Percentiles rank a stretch among this genome's conserved stretches.
Evolutionary conservation across 1,140 invertebrate genomes (phyloP).

Genomic region (Aphaenogaster rudis): DNA sequence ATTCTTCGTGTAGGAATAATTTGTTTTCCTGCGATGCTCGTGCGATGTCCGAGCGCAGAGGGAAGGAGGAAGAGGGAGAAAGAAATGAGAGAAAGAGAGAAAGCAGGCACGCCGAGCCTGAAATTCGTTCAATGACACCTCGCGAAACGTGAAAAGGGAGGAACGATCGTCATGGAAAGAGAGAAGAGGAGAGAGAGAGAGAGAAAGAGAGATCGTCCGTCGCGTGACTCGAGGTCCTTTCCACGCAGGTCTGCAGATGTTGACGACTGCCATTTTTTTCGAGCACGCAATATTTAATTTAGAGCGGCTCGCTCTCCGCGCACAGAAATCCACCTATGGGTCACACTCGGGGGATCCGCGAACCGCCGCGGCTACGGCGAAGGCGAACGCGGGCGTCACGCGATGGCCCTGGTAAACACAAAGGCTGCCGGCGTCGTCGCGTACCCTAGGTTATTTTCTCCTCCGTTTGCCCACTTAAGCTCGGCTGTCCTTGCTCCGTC

Average conservation of each 20-base stretch:
- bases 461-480: slow-evolving; percentile 60
- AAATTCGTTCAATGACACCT: slow-evolving; percentile 53
- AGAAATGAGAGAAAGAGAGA: neutral
- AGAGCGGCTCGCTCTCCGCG: slow-evolving; percentile 48
- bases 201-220: slow-evolving; percentile 29
- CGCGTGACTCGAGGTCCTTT: slow-evolving; percentile 73
- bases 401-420: slow-evolving; percentile 58
- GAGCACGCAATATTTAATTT: slow-evolving; percentile 65
- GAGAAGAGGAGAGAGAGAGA: neutral
- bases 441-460: slow-evolving; percentile 64
- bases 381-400: slow-evolving; percentile 50
- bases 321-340: slow-evolving; percentile 42
- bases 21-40: slow-evolving; percentile 35
- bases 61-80: neutral
- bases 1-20: slow-evolving; percentile 30
- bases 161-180: neutral
- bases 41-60: neutral
- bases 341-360: slow-evolving; percentile 59
- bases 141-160: slow-evolving; percentile 44
- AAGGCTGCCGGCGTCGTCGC: slow-evolving; percentile 45
- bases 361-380: slow-evolving; percentile 24
- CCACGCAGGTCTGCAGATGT: slow-evolving; percentile 47
- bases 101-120: neutral
- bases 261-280: slow-evolving; percentile 69
- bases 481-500: slow-evolving; percentile 44